Conservation (phyloP, 2,797 vertebrate species). For the Acrossocheilus wenchowensis region DNA sequence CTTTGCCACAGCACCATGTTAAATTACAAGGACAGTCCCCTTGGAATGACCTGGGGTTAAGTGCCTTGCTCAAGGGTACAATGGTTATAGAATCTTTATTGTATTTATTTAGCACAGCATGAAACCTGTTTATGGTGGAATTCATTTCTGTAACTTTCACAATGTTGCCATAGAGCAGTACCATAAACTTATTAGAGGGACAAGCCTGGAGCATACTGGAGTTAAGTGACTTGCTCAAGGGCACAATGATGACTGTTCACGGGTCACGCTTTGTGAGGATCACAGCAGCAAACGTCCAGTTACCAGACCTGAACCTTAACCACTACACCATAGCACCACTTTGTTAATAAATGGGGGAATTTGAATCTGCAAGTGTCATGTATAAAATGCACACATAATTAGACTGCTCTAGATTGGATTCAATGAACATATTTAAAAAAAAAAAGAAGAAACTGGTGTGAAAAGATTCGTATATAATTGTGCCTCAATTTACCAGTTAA, state of each 20-base stretch:
- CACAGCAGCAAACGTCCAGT: background rate
- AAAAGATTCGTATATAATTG: background rate
- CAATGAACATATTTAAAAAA: background rate
- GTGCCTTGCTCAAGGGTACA: conserved; percentile 11
- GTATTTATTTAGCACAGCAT: conserved; percentile 34
- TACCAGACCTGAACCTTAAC: background rate
- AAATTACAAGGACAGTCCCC: conserved; percentile 11
- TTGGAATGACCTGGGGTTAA: conserved; percentile 21
- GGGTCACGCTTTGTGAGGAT: background rate
- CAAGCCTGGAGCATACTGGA: background rate
- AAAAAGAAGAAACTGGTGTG: background rate
- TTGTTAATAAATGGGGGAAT: background rate
- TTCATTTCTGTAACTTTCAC: conserved; percentile 6
- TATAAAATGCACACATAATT: background rate
- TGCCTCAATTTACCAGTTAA: background rate
- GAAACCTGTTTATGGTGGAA: conserved; percentile 12
- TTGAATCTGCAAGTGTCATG: background rate
- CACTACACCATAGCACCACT: background rate
- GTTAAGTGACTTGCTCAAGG: conserved; percentile 3
- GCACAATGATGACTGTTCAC: background rate
- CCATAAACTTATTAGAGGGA: conserved; percentile 17
- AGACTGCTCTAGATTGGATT: background rate
- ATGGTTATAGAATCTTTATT: background rate
- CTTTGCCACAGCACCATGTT: background rate
- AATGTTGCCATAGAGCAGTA: conserved; percentile 21